A percentile compares a stretch with the other conserved stretches of the same genome.
phyloP scores from a whole-genome alignment of 2,797 vertebrate genomes.

The Lateolabrax maculatus region DNA sequence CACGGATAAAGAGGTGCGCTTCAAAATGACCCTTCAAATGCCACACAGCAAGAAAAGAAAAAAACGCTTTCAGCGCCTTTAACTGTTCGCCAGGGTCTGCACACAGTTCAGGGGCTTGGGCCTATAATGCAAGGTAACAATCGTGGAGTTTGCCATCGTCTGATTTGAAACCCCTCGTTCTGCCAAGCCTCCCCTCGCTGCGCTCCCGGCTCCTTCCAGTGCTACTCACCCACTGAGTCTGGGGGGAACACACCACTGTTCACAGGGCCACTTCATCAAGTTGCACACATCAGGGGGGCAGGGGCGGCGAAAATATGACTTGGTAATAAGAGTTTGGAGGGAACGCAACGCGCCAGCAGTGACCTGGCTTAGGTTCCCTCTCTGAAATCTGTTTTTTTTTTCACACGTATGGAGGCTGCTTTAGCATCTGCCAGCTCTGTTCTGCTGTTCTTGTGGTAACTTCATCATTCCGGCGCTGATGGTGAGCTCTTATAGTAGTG shows the following conservation, averaged over 20 bases:
- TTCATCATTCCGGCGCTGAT: constrained; percentile 5
- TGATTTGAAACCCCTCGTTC: constrained; percentile 56
- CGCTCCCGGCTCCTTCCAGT: constrained; percentile 68
- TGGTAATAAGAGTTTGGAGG: constrained; percentile 11
- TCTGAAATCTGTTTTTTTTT: neutral
- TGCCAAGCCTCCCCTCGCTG: too few relatives aligned
- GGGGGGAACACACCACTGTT: constrained; percentile 67
- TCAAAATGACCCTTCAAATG: constrained; percentile 64
- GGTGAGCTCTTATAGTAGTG: neutral
- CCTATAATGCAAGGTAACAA: constrained; percentile 44
- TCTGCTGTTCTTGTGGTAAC: neutral
- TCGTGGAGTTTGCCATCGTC: constrained; percentile 53
- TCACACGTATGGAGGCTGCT: neutral
- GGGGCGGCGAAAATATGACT: too few relatives aligned
- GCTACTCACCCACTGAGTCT: constrained; percentile 76
- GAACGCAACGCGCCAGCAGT: neutral
- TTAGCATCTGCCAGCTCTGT: constrained; percentile 9
- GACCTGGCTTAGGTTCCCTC: neutral
- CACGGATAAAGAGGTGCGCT: constrained; percentile 26
- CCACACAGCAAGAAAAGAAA: constrained; percentile 22
- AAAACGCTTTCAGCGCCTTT: constrained; percentile 24
- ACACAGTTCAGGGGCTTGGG: constrained; percentile 38
- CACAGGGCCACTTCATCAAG: constrained; percentile 54
- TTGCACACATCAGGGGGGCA: constrained; percentile 39
- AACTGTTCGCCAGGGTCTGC: constrained; percentile 32